Percentiles rank a stretch among this genome's conserved stretches.
Evolutionary conservation across 2,797 vertebrate genomes (phyloP).

Genomic region (Falco cherrug): DNA sequence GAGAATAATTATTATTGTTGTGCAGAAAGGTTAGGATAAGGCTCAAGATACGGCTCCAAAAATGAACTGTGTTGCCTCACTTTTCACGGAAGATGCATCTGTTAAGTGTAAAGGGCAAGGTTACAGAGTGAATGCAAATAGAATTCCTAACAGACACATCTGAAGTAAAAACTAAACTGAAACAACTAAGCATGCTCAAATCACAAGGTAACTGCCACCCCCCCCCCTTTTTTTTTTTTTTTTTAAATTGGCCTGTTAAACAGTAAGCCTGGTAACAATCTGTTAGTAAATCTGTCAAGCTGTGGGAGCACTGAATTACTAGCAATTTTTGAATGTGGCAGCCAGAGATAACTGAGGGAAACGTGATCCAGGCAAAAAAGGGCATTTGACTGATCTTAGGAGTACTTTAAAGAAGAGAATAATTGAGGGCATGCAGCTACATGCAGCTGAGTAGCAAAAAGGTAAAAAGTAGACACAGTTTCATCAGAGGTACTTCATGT

Average conservation of each 20-base stretch:
- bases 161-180: background rate
- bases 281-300: slow-evolving; percentile 65
- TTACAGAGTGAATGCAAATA: background rate
- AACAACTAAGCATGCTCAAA: slow-evolving; percentile 5
- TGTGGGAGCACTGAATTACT: slow-evolving; percentile 46
- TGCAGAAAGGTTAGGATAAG: background rate
- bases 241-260: slow-evolving; percentile 5
- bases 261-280: slow-evolving; percentile 53
- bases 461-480: background rate
- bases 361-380: slow-evolving; percentile 28
- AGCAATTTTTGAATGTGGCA: slow-evolving; percentile 31
- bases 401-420: slow-evolving; percentile 27
- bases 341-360: slow-evolving; percentile 4
- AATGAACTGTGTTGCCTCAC: background rate
- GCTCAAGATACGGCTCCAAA: background rate
- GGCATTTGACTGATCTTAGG: slow-evolving; percentile 29
- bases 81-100: background rate
- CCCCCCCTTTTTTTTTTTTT: background rate
- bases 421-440: background rate
- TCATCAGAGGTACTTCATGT: background rate
- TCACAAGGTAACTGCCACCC: slow-evolving; percentile 27
- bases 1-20: slow-evolving; percentile 2
- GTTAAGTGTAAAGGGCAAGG: background rate
- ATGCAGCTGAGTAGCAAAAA: background rate
- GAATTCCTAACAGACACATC: background rate